phyloP scores from a whole-genome alignment of 2,113 vertebrate genomes.

The Lophotis ruficrista region DNA sequence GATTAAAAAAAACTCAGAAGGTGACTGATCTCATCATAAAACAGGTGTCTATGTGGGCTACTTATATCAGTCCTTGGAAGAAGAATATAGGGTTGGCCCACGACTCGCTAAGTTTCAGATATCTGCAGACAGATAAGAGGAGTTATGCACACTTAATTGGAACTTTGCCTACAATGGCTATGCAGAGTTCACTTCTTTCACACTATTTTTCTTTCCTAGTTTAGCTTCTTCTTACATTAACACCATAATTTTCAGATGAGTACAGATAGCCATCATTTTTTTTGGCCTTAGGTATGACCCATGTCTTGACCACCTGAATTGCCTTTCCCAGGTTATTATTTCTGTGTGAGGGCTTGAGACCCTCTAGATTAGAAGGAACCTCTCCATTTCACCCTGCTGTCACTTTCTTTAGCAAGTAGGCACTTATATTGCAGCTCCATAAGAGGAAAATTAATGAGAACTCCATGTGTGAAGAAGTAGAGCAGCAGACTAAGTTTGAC shows the following conservation, averaged over 20 bases:
- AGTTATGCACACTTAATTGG: neutral
- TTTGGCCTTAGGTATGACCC: neutral
- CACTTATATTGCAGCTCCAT: neutral
- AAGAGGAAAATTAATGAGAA: neutral
- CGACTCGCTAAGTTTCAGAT: neutral
- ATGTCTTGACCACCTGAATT: neutral
- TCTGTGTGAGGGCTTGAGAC: neutral
- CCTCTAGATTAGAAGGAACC: neutral
- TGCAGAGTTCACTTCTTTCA: neutral
- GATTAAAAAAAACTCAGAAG: neutral
- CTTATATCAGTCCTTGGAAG: neutral
- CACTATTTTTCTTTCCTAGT: neutral
- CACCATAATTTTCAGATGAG: neutral
- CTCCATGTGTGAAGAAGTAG: neutral
- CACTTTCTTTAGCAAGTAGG: neutral
- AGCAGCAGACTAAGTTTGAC: constrained; percentile 41
- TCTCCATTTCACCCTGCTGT: neutral
- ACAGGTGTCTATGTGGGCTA: neutral
- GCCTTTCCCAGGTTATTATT: neutral
- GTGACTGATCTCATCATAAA: neutral
- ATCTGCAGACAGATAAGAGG: neutral
- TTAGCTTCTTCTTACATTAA: neutral
- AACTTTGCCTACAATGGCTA: neutral
- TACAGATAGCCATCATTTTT: neutral
- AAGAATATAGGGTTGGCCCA: neutral